A percentile compares a stretch with the other conserved stretches of the same genome.
These are phyloP conservation scores for Apodemus agrarius DNA, from an alignment of 2,797 vertebrate genomes.

Conservation along the genomic window DNA sequence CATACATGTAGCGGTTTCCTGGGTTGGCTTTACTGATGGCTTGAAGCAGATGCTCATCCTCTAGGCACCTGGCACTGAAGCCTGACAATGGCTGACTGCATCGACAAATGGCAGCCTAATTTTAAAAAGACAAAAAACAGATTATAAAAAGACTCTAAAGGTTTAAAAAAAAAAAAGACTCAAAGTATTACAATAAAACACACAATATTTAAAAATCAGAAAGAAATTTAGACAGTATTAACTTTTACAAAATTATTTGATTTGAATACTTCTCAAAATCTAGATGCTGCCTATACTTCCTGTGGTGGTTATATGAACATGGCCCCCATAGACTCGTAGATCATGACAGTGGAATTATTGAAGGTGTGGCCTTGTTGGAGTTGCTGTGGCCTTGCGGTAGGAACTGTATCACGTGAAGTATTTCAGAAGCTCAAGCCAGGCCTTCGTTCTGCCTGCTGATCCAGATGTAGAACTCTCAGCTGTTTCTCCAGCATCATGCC, in stretches of 20 bases:
- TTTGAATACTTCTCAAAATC: constrained; percentile 38
- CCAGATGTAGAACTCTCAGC: background rate
- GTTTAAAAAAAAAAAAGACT: background rate
- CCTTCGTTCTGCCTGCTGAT: background rate
- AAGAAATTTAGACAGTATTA: background rate
- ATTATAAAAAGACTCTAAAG: constrained; percentile 8
- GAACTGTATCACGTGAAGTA: background rate
- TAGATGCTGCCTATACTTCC: background rate
- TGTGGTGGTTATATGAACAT: background rate
- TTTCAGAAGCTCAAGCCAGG: background rate
- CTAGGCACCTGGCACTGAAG: constrained; percentile 97
- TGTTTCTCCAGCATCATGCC: background rate
- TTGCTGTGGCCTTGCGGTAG: background rate
- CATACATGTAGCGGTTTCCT: constrained; percentile 95
- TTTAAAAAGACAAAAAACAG: constrained; percentile 58
- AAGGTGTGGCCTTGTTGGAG: background rate
- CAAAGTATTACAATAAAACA: constrained; percentile 27
- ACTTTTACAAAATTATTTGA: constrained; percentile 40
- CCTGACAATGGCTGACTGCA: constrained; percentile 98
- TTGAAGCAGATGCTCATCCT: constrained; percentile 98
- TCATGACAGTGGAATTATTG: background rate
- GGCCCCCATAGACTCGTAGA: background rate
- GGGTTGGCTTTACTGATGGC: constrained; percentile 97
- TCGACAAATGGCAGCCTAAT: constrained; percentile 96
- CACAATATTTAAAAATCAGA: constrained; percentile 47